A percentile compares a stretch with the other conserved stretches of the same genome.
phyloP scores from a whole-genome alignment of 2,797 vertebrate species.

The Pipistrellus kuhlii region DNA sequence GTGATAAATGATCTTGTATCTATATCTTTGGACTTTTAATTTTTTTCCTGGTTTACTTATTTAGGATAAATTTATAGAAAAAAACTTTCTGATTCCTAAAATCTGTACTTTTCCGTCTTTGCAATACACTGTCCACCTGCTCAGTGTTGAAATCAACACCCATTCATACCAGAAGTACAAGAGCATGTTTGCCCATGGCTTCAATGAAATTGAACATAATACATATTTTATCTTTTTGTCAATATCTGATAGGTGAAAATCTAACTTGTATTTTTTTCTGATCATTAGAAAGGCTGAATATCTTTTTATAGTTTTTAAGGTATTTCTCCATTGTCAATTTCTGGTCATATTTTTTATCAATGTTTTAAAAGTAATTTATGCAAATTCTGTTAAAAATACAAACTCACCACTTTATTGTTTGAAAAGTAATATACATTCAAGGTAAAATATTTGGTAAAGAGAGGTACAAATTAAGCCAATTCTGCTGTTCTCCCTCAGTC shows the following conservation, averaged over 20 bases:
- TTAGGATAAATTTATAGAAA: not conserved
- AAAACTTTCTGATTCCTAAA: not conserved
- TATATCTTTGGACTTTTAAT: not conserved
- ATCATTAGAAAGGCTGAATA: not conserved
- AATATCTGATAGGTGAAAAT: constrained; percentile 32
- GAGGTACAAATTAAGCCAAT: not conserved
- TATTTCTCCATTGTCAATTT: constrained; percentile 41
- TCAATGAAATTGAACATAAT: not conserved
- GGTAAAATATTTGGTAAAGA: constrained; percentile 44
- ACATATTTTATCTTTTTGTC: constrained; percentile 39
- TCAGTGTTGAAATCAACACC: not conserved
- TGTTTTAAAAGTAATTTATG: constrained; percentile 49
- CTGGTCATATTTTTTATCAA: not conserved
- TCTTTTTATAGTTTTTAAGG: not conserved
- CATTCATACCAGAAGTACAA: not conserved
- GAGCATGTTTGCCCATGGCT: not conserved
- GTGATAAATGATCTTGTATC: not conserved
- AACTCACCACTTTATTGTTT: constrained; percentile 46
- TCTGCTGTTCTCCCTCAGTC: not conserved
- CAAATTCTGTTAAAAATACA: constrained; percentile 23
- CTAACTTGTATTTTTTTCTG: not conserved
- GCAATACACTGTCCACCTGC: not conserved
- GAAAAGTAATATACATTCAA: not conserved
- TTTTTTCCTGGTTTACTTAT: not conserved
- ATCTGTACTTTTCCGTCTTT: constrained; percentile 43